Percentiles rank a stretch among this genome's conserved stretches.
These are phyloP conservation scores for Cydia pomonella DNA, from an alignment of 1,140 invertebrate species.

Conservation along the genomic window DNA sequence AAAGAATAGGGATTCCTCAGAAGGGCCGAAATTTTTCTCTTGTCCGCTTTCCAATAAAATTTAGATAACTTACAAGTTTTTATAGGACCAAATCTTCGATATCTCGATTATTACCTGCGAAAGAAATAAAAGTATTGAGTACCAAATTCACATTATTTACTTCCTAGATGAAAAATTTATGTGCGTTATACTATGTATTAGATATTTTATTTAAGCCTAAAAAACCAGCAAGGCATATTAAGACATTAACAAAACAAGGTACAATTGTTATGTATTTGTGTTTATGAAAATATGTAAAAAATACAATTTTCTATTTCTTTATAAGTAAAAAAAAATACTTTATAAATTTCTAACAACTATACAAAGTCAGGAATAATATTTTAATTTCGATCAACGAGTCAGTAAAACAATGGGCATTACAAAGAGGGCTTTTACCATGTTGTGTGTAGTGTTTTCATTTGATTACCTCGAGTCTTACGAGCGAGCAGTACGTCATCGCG, in stretches of 20 bases:
- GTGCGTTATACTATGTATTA: too few species aligned
- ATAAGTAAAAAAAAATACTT: too few species aligned
- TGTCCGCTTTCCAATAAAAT: constrained; percentile 9
- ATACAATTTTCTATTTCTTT: too few species aligned
- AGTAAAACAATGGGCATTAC: background rate
- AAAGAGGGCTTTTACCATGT: background rate
- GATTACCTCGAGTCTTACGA: background rate
- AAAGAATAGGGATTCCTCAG: constrained; percentile 20
- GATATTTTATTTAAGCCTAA: too few species aligned
- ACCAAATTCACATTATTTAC: background rate
- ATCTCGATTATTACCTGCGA: constrained; percentile 64
- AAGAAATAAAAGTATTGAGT: constrained; percentile 37
- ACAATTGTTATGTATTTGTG: too few species aligned
- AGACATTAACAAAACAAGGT: too few species aligned
- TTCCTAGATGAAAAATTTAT: background rate
- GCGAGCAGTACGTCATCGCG: constrained; percentile 12
- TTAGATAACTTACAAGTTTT: constrained; percentile 37
- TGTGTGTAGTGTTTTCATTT: constrained; percentile 27
- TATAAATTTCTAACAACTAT: too few species aligned
- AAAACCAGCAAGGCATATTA: too few species aligned
- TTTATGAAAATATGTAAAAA: too few species aligned
- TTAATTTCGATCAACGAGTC: background rate
- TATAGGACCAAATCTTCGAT: constrained; percentile 10
- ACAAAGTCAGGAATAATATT: too few species aligned
- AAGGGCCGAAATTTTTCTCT: constrained; percentile 9